Evolutionary conservation across 2,797 vertebrate genomes (phyloP).

Genomic region (Sebastes elongatus): DNA sequence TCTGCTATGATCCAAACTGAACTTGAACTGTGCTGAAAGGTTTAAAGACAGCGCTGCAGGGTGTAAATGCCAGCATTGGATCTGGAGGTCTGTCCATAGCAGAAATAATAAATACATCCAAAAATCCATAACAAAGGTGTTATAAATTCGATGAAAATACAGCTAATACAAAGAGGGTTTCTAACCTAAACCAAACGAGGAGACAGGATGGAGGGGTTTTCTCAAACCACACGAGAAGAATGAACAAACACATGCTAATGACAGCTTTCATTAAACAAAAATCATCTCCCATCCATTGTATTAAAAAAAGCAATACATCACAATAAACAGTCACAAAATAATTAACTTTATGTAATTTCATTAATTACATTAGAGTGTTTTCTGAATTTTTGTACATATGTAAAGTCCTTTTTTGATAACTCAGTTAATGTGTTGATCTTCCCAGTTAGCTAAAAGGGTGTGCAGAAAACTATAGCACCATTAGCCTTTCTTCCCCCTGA

Average conservation of each 20-base stretch:
- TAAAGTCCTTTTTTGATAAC: not conserved
- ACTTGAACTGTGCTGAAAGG: not conserved
- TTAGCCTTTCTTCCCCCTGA: not conserved
- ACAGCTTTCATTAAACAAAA: not conserved
- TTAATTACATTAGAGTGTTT: not conserved
- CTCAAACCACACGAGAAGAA: not conserved
- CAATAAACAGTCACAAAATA: not conserved
- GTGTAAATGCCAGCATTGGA: not conserved
- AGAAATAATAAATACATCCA: not conserved
- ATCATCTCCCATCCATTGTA: not conserved
- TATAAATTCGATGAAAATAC: not conserved
- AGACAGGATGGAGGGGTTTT: not conserved
- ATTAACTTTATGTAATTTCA: not conserved
- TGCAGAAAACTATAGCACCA: not conserved
- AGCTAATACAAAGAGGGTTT: not conserved
- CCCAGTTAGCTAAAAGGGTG: not conserved
- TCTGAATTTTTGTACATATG: not conserved
- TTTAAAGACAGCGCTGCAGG: not conserved
- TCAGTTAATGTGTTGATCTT: not conserved
- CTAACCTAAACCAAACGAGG: not conserved
- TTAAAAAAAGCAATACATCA: not conserved
- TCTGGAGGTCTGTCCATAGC: not conserved
- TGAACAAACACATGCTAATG: not conserved
- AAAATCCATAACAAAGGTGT: no score
- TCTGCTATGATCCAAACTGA: not conserved